Conservation (phyloP, 2,797 vertebrate genomes). For the Fringilla coelebs region DNA sequence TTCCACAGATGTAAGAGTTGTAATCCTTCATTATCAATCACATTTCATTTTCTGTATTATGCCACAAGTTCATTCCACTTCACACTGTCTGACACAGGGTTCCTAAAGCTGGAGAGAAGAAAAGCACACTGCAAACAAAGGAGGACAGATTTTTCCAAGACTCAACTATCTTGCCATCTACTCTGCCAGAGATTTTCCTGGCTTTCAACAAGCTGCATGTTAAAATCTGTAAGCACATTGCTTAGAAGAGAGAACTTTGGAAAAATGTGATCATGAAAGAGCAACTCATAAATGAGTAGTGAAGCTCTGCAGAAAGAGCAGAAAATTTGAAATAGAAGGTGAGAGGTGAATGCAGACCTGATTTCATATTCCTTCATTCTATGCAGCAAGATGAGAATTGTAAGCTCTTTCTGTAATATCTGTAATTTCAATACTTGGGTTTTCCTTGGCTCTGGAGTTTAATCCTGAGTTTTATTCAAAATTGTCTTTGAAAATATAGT, state of each 20-base stretch:
- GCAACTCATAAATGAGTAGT: background rate
- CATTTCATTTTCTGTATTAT: background rate
- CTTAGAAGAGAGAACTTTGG: background rate
- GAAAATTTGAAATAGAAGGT: background rate
- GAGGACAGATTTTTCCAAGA: background rate
- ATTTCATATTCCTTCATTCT: slow-evolving; percentile 16
- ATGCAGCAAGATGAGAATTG: background rate
- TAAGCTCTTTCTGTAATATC: background rate
- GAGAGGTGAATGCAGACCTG: background rate
- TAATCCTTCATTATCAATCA: background rate
- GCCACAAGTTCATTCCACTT: background rate
- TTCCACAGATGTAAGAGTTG: background rate
- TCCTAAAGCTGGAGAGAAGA: background rate
- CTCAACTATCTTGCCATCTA: background rate
- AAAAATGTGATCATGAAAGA: slow-evolving; percentile 3
- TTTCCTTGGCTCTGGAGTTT: background rate
- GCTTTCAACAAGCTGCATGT: background rate
- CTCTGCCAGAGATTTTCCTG: slow-evolving; percentile 2
- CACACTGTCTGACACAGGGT: background rate
- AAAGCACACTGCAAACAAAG: background rate
- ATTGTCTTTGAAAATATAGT: background rate
- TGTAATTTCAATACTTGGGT: background rate
- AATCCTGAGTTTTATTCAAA: background rate
- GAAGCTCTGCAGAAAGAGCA: slow-evolving; percentile 1
- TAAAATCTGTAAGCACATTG: background rate